Evolutionary conservation across 2,113 vertebrate genomes (phyloP).

Genomic region (Gopherus evgoodei): DNA sequence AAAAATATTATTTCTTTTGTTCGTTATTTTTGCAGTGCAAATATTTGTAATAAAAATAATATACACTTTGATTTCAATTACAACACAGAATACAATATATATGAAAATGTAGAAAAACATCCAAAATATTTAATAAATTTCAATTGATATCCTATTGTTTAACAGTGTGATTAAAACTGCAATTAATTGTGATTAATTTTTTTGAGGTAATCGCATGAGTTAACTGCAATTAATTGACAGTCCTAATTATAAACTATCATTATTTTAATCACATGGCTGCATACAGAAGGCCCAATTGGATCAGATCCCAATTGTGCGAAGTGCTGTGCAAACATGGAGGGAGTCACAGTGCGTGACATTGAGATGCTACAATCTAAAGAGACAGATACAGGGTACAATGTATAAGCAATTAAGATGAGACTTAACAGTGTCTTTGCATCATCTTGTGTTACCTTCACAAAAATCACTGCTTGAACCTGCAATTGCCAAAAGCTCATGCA

Average conservation of each 20-base stretch:
- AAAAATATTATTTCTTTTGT: too few relatives aligned
- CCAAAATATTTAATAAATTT: too few relatives aligned
- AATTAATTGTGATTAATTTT: too few relatives aligned
- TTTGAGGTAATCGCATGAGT: too few relatives aligned
- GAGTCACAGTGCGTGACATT: not conserved
- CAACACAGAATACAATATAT: too few relatives aligned
- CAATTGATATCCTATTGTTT: too few relatives aligned
- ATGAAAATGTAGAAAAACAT: too few relatives aligned
- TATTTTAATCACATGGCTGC: not conserved
- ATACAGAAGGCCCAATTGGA: not conserved
- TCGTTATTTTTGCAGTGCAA: too few relatives aligned
- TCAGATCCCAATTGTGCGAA: not conserved
- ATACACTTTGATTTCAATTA: too few relatives aligned
- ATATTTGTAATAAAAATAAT: too few relatives aligned
- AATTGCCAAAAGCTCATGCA: not conserved
- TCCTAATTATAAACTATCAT: not conserved
- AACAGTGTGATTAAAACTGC: too few relatives aligned
- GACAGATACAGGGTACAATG: not conserved
- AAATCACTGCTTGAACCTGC: not conserved
- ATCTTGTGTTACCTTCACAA: not conserved
- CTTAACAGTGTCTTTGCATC: not conserved
- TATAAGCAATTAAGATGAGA: not conserved
- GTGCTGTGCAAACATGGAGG: not conserved
- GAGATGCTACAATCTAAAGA: not conserved
- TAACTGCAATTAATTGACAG: too few relatives aligned